Base-by-base conservation (phyloP, 2,888 invertebrate genomes). In the Leptodirus hochenwartii region DNA sequence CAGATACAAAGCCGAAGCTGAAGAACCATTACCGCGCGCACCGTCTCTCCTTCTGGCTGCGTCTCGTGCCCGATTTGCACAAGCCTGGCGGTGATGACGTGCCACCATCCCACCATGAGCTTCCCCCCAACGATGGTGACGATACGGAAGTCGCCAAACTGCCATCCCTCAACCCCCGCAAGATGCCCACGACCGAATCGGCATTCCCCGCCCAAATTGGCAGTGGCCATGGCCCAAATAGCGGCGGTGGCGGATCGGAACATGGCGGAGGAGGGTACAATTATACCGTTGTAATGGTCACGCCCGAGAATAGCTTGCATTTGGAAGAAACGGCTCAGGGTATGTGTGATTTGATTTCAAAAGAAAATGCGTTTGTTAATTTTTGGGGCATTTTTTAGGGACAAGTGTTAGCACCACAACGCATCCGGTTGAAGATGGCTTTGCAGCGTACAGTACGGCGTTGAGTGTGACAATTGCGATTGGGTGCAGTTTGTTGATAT, bases 11-110 rank as follows among this genome's bases (percentile, higher is more conserved):
- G 51, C 79, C 88, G 0, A 84, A 84, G 51, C 58, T 88, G 39
- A 85, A 85, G 53, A 85, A 87, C 45, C 91, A 91, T 59, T 93
- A 91, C 58, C 69, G 91, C 39, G 90, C 91, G 2, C 90, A 91
- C 49, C 66, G 76, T 39, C 64, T 93, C 30, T 90, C 91, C 2
- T 85, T 93, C 54, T 95, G 95, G 95, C 55, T 91, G 34, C 88
- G 91, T 48, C 62, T 93, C 29, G 85, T 95, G 34, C 93, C 93
- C 17, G 90, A 91, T 49, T 63, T 85, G 15, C 85, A 85, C 49
- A 75, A 80, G 41, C 82, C 84, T 0, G 84, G 85, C 5, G 78
- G 81, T 5, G 82, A 82, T 42, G 82, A 84, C 43, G 81, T 87
- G 3, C 81, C 82, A 15, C 65, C 70, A 24, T 74, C 79, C 1